These are phyloP conservation scores for Psilopsiagon aymara DNA, from an alignment of 2,113 vertebrate species.

Conservation along the genomic window DNA sequence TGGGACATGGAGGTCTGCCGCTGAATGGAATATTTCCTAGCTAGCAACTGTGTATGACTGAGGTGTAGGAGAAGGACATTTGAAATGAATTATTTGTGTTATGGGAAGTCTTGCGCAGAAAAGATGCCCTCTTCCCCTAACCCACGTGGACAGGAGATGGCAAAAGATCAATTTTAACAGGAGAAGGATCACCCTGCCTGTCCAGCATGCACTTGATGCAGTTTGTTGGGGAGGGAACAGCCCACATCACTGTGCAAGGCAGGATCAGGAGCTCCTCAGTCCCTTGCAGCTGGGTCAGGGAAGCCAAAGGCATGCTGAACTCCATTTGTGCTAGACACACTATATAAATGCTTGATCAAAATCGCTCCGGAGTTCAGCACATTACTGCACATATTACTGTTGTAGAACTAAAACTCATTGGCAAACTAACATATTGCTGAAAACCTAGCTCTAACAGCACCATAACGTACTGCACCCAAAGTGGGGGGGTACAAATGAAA, in stretches of 20 bases:
- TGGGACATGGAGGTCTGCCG: accelerated
- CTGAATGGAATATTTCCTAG: neutral
- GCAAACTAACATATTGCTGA: neutral
- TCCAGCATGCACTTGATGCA: neutral
- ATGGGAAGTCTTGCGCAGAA: accelerated
- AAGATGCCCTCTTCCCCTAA: neutral
- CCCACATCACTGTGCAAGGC: too few species aligned
- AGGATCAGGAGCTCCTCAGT: neutral
- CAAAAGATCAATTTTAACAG: neutral
- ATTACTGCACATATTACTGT: neutral
- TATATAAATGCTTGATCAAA: neutral
- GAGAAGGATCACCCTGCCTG: neutral
- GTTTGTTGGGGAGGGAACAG: neutral
- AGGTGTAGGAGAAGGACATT: neutral
- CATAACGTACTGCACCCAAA: accelerated
- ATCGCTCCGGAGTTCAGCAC: neutral
- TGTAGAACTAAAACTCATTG: neutral
- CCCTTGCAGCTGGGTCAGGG: neutral
- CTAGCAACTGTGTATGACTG: neutral
- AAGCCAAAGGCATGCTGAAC: neutral
- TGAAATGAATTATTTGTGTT: neutral
- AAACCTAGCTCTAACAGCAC: neutral
- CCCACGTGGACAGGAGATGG: neutral
- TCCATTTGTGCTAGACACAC: accelerated
- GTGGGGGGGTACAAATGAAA: neutral